These are phyloP conservation scores for Dipus sagitta DNA, from an alignment of 2,797 vertebrate genomes.

Conservation along the genomic window DNA sequence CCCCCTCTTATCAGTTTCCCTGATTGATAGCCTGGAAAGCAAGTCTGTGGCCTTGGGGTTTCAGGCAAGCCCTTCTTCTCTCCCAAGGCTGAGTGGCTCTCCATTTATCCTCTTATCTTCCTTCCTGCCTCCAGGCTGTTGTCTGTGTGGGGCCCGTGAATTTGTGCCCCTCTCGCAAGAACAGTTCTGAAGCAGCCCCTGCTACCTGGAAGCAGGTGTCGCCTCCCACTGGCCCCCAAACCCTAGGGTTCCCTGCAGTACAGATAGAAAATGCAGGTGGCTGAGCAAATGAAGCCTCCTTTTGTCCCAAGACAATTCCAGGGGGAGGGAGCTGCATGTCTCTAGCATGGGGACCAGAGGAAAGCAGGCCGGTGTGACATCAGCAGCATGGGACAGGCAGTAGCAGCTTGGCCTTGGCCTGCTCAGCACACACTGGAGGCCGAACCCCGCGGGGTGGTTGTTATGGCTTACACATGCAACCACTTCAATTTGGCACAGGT, in stretches of 20 bases:
- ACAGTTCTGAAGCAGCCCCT: not conserved
- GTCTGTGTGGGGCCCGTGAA: not conserved
- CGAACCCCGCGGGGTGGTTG: not conserved
- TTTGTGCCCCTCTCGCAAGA: constrained; percentile 28
- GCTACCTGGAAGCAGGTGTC: not conserved
- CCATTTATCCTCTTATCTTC: not conserved
- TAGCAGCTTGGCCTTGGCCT: not conserved
- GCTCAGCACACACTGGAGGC: not conserved
- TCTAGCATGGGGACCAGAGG: not conserved
- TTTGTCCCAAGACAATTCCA: not conserved
- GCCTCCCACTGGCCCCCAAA: not conserved
- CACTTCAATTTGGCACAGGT: constrained; percentile 51
- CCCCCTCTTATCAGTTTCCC: not conserved
- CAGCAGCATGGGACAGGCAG: not conserved
- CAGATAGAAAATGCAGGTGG: not conserved
- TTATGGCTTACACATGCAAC: constrained; percentile 41
- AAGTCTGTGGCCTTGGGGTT: not conserved
- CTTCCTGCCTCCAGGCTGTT: not conserved
- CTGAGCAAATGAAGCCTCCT: not conserved
- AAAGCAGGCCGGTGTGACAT: not conserved
- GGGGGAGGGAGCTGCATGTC: not conserved
- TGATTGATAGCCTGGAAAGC: not conserved
- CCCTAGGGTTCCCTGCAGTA: not conserved
- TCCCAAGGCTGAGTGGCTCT: not conserved
- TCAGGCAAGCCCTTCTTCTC: not conserved